Percentiles rank a stretch among this genome's conserved stretches.
These are phyloP conservation scores for Spea multiplicata DNA, from an alignment of 2,113 vertebrate genomes.

Conservation along the genomic window DNA sequence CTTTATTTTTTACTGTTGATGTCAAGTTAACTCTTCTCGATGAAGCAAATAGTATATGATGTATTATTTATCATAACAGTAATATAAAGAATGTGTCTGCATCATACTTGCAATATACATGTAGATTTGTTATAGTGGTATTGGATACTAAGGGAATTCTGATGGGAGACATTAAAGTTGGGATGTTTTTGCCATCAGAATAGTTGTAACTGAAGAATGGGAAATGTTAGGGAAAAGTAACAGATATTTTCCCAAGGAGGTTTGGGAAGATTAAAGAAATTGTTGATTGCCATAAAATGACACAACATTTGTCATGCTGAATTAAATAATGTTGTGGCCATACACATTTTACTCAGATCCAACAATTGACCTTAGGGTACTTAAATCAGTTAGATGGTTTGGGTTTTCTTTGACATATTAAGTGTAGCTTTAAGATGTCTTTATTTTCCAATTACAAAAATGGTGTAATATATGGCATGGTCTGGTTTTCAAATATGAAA, in stretches of 20 bases:
- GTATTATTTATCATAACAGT: neutral
- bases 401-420: too few relatives aligned
- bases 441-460: too few relatives aligned
- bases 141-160: constrained; percentile 1
- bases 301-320: neutral
- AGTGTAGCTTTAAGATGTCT: too few relatives aligned
- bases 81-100: neutral
- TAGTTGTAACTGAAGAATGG: neutral
- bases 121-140: neutral
- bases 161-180: neutral
- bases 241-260: neutral
- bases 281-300: neutral
- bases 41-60: neutral
- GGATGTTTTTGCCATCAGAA: constrained; percentile 1
- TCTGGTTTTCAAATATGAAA: too few relatives aligned
- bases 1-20: neutral
- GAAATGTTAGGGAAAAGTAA: neutral
- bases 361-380: neutral
- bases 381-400: neutral
- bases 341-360: neutral
- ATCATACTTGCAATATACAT: neutral
- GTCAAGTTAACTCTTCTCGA: too few relatives aligned
- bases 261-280: neutral
- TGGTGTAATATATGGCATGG: too few relatives aligned
- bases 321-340: neutral